Evolutionary conservation across 1,140 invertebrate genomes (phyloP).

Genomic region (Bombus balteatus): DNA sequence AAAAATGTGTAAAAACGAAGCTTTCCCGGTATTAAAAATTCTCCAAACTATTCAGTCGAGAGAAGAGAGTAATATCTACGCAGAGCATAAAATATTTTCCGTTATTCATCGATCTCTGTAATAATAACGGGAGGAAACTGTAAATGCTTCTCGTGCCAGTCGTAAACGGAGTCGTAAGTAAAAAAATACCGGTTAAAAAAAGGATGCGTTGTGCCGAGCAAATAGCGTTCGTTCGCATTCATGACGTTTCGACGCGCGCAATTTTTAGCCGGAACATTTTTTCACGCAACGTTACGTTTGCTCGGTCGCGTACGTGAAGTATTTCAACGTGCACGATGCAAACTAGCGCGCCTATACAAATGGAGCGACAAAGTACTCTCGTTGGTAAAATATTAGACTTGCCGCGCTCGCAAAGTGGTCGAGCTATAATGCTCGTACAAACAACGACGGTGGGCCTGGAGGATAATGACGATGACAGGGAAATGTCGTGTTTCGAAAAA

Average conservation of each 20-base stretch:
- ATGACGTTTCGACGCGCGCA: background rate
- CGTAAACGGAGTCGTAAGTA: conserved; percentile 4
- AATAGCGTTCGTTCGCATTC: conserved; percentile 7
- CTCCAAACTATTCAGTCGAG: no score
- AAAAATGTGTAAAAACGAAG: background rate
- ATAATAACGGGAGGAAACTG: background rate
- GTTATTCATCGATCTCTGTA: background rate
- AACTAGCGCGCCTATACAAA: background rate
- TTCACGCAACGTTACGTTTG: background rate
- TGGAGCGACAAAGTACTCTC: background rate
- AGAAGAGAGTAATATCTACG: no score
- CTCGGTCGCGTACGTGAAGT: background rate
- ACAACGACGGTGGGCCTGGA: background rate
- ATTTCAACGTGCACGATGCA: background rate
- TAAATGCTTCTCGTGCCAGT: background rate
- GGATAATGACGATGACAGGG: background rate
- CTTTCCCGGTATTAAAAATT: background rate
- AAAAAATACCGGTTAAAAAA: background rate
- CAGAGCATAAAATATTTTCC: background rate
- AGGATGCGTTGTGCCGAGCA: background rate
- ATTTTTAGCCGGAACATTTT: background rate
- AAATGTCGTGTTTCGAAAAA: conserved; percentile 5
- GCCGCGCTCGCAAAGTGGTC: conserved; percentile 18
- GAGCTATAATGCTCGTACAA: conserved; percentile 9
- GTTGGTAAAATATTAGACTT: conserved; percentile 47